These are phyloP conservation scores for Dolomedes plantarius DNA, from an alignment of 2,888 invertebrate genomes.

Conservation along the genomic window DNA sequence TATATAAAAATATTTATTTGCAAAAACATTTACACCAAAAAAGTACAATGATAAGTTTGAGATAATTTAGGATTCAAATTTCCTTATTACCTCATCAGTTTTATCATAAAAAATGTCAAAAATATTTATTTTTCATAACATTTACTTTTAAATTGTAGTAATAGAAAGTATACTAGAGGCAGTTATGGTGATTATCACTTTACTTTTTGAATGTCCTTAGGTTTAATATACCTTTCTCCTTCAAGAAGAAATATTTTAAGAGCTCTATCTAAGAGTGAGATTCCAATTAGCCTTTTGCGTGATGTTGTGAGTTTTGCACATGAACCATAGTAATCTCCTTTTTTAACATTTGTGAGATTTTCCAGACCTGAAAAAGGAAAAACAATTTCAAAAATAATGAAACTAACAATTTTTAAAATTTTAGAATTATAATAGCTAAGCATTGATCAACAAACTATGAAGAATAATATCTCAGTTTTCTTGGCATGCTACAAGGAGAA, in stretches of 20 bases:
- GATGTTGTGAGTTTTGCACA: slow-evolving; percentile 85
- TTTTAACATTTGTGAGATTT: slow-evolving; percentile 86
- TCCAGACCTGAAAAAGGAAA: slow-evolving; percentile 79
- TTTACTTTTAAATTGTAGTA: not conserved
- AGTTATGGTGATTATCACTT: not conserved
- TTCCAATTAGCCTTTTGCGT: slow-evolving; percentile 85
- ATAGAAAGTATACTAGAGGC: not conserved
- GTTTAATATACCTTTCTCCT: slow-evolving; percentile 84
- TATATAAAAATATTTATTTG: too few relatives aligned
- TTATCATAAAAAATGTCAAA: too few relatives aligned
- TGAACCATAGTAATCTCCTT: slow-evolving; percentile 89
- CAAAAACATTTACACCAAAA: too few relatives aligned
- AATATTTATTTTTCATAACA: not conserved
- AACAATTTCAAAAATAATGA: too few relatives aligned
- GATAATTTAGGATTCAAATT: too few relatives aligned
- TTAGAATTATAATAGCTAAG: too few relatives aligned
- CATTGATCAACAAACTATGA: too few relatives aligned
- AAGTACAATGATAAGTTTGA: too few relatives aligned
- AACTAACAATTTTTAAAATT: too few relatives aligned
- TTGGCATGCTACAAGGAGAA: too few relatives aligned
- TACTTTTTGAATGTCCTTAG: slow-evolving; percentile 37
- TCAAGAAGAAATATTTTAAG: slow-evolving; percentile 89
- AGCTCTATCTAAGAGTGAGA: slow-evolving; percentile 87
- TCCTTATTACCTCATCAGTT: too few relatives aligned
- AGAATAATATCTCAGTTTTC: too few relatives aligned